These are phyloP conservation scores for Ancistrus triradiatus DNA, from an alignment of 2,113 vertebrate genomes.

Conservation along the genomic window DNA sequence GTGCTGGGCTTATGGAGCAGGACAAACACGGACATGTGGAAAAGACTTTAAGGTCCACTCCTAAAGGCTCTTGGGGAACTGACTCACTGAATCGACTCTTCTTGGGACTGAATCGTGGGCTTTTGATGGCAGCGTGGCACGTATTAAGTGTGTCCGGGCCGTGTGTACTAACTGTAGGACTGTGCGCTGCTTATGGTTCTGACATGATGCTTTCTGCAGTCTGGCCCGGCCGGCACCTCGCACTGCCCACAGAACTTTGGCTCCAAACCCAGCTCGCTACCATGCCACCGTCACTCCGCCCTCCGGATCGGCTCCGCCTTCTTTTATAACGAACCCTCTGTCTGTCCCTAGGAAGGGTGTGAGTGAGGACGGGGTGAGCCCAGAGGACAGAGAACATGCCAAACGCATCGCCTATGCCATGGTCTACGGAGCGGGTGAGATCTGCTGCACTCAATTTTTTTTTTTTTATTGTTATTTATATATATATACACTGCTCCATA, in stretches of 20 bases:
- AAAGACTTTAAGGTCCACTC: background rate
- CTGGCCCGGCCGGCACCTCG: slow-evolving; percentile 4
- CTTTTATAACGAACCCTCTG: slow-evolving; percentile 47
- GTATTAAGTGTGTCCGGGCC: too few species aligned
- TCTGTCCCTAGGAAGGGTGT: slow-evolving; percentile 74
- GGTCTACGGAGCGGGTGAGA: slow-evolving; percentile 87
- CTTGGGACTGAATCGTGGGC: too few species aligned
- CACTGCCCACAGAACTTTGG: slow-evolving; percentile 49
- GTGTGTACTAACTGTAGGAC: background rate
- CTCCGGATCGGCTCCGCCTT: slow-evolving; percentile 39
- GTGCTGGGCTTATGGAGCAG: background rate
- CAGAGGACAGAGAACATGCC: slow-evolving; percentile 77
- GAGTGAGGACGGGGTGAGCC: slow-evolving; percentile 64
- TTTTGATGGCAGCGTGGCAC: too few species aligned
- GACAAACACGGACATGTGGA: background rate
- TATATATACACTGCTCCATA: too few species aligned
- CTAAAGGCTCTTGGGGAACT: too few species aligned
- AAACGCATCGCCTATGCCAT: slow-evolving; percentile 84
- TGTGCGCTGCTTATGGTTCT: slow-evolving; percentile 9
- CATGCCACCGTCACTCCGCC: slow-evolving; percentile 47
- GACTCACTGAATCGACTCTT: too few species aligned
- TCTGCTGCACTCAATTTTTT: background rate
- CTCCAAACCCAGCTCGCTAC: slow-evolving; percentile 41
- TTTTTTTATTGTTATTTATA: too few species aligned
- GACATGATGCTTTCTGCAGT: slow-evolving; percentile 17